Percentiles rank a stretch among this genome's conserved stretches.
These are phyloP conservation scores for Phrynosoma platyrhinos DNA, from an alignment of 2,113 vertebrate species.

Conservation along the genomic window DNA sequence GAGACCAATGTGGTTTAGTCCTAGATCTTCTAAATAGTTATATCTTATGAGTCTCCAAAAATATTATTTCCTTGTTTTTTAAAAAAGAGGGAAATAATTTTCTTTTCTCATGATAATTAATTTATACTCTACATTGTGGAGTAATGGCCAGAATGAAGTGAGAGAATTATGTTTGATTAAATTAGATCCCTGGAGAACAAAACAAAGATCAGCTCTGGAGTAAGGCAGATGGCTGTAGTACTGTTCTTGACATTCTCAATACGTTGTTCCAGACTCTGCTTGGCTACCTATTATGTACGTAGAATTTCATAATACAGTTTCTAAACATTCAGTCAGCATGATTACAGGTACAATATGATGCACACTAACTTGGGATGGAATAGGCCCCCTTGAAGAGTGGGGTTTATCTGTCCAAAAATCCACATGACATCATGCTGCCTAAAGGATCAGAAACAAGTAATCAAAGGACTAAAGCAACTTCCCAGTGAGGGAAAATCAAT, in stretches of 20 bases:
- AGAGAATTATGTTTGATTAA: slow-evolving; percentile 76
- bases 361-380: neutral
- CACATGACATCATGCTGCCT: neutral
- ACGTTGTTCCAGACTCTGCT: slow-evolving; percentile 25
- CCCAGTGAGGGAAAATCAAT: too few relatives aligned
- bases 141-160: slow-evolving; percentile 74
- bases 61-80: slow-evolving; percentile 46
- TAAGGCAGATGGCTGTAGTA: slow-evolving; percentile 69
- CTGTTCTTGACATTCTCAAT: slow-evolving; percentile 50
- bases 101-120: slow-evolving; percentile 61
- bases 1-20: neutral
- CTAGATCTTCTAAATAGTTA: neutral
- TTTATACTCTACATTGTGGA: slow-evolving; percentile 70
- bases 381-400: neutral
- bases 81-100: slow-evolving; percentile 54
- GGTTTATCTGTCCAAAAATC: neutral
- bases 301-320: too few relatives aligned
- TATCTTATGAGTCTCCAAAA: slow-evolving; percentile 22
- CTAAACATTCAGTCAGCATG: neutral
- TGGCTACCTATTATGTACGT: slow-evolving; percentile 52
- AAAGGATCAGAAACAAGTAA: neutral
- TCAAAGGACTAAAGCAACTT: neutral
- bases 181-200: slow-evolving; percentile 69
- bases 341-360: neutral
- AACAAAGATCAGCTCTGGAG: slow-evolving; percentile 71